Evolutionary conservation across 1,140 invertebrate species (phyloP).

Genomic region (Heliconius congener): DNA sequence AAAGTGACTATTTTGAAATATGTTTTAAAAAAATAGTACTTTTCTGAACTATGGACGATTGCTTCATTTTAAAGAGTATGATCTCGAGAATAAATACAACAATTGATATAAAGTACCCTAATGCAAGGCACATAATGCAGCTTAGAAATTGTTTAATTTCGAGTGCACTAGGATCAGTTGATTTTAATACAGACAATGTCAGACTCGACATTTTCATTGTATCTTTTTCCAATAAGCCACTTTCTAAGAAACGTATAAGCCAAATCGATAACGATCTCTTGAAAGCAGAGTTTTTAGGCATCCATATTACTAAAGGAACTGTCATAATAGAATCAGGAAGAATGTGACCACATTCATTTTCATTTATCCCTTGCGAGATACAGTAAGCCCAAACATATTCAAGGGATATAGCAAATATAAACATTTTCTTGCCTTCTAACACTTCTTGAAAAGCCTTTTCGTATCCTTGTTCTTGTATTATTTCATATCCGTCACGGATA

Average conservation of each 20-base stretch:
- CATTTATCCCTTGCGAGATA: conserved; percentile 50
- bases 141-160: conserved; percentile 51
- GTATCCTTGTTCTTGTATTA: conserved; percentile 54
- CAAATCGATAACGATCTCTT: conserved; percentile 45
- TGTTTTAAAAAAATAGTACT: neutral
- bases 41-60: neutral
- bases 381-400: conserved; percentile 64
- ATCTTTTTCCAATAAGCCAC: conserved; percentile 54
- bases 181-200: too few species aligned
- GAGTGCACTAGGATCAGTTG: conserved; percentile 49
- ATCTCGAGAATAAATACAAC: conserved; percentile 54
- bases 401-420: conserved; percentile 60
- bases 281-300: conserved; percentile 58
- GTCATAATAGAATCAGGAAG: conserved; percentile 66
- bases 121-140: conserved; percentile 49
- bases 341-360: conserved; percentile 60
- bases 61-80: conserved; percentile 31
- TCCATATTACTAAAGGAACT: conserved; percentile 63
- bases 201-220: conserved; percentile 38
- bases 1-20: neutral
- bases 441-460: conserved; percentile 57
- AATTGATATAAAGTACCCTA: conserved; percentile 50
- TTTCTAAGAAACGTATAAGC: conserved; percentile 59
- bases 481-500: conserved; percentile 55
- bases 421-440: conserved; percentile 53